A percentile compares a stretch with the other conserved stretches of the same genome.
Conservation (phyloP, 2,113 vertebrate species). For the Calonectris borealis region DNA sequence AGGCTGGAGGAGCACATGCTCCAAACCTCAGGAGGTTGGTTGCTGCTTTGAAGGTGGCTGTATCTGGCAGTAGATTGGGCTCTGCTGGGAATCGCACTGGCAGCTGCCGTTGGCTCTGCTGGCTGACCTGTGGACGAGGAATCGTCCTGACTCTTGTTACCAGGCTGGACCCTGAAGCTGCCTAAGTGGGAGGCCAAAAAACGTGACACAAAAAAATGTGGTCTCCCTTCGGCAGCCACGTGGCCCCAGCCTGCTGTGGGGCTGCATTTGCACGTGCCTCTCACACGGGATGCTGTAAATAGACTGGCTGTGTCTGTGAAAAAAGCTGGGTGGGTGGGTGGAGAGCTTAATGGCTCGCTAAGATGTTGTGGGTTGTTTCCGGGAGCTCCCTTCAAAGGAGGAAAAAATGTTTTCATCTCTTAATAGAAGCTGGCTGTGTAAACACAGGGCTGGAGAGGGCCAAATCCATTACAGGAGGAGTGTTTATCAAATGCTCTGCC, state of each 20-base stretch:
- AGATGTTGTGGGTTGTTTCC: slow-evolving; percentile 21
- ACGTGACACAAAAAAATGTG: background rate
- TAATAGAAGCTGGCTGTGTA: background rate
- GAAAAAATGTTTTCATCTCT: slow-evolving; percentile 42
- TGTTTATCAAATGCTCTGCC: background rate
- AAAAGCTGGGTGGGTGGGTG: background rate
- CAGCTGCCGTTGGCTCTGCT: background rate
- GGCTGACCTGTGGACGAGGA: background rate
- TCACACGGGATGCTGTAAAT: background rate
- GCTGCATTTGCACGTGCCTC: background rate
- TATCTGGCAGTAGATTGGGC: background rate
- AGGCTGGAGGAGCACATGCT: background rate
- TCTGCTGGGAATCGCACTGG: background rate
- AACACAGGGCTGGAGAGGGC: background rate
- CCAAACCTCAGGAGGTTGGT: background rate
- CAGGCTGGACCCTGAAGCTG: background rate
- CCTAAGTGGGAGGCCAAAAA: background rate
- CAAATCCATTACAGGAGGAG: background rate
- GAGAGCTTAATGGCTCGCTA: background rate
- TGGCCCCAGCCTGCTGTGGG: background rate
- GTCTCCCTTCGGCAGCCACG: accelerated
- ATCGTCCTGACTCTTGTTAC: background rate
- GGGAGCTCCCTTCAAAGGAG: slow-evolving; percentile 42
- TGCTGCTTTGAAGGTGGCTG: background rate
- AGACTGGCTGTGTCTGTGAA: background rate